These are phyloP conservation scores for Chrysolina haemoptera DNA, from an alignment of 2,888 invertebrate genomes.

Conservation along the genomic window DNA sequence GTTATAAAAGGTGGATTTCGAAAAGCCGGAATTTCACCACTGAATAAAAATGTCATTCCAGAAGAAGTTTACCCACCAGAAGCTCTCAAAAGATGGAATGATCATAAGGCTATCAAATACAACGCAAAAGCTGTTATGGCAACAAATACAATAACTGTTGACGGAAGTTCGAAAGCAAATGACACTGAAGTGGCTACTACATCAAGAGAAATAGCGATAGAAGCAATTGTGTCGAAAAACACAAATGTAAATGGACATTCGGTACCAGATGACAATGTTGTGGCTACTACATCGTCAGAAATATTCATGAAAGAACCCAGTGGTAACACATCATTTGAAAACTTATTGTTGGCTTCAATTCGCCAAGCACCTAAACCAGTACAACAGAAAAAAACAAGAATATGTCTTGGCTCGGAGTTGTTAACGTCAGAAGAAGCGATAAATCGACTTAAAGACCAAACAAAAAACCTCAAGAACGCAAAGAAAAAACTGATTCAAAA, in stretches of 20 bases:
- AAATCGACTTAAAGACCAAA: constrained; percentile 31
- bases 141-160: constrained; percentile 31
- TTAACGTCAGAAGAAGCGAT: constrained; percentile 36
- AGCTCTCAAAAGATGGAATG: constrained; percentile 34
- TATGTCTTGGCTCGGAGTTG: constrained; percentile 35
- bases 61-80: constrained; percentile 33
- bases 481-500: constrained; percentile 29
- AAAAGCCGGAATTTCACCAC: constrained; percentile 48
- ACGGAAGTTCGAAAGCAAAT: constrained; percentile 33
- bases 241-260: background rate
- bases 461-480: constrained; percentile 8
- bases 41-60: constrained; percentile 31
- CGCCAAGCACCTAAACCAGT: constrained; percentile 36
- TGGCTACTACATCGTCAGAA: constrained; percentile 4
- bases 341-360: constrained; percentile 34
- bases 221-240: background rate
- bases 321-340: constrained; percentile 35
- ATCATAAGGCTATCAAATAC: constrained; percentile 23
- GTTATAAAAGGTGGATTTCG: constrained; percentile 47
- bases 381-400: constrained; percentile 32
- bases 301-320: constrained; percentile 20
- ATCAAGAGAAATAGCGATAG: constrained; percentile 6
- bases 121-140: constrained; percentile 21
- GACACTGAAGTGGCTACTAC: constrained; percentile 33
- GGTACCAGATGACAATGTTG: constrained; percentile 2